Percentiles rank a stretch among this genome's conserved stretches.
Evolutionary conservation across 2,888 invertebrate species (phyloP).

Genomic region (Epinotia bilunana): DNA sequence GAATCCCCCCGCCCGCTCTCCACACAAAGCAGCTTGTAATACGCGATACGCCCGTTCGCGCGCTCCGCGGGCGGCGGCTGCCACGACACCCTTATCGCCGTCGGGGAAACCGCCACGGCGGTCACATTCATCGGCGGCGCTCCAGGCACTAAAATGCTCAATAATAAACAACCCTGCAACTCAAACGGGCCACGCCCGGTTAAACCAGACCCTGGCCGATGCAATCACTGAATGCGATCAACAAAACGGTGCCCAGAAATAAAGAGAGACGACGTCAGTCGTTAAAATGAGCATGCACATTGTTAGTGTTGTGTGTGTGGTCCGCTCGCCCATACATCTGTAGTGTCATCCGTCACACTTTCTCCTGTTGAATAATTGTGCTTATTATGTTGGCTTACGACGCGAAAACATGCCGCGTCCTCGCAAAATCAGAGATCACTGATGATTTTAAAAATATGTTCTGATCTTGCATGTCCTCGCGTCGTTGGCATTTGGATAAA

Average conservation of each 20-base stretch:
- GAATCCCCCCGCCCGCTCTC: slow-evolving; percentile 93
- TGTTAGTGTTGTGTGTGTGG: slow-evolving; percentile 66
- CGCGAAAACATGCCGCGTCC: slow-evolving; percentile 59
- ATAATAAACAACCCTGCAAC: slow-evolving; percentile 67
- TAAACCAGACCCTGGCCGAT: slow-evolving; percentile 69
- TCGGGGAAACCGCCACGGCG: slow-evolving; percentile 94
- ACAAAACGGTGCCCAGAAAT: slow-evolving; percentile 75
- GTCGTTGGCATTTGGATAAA: slow-evolving; percentile 60
- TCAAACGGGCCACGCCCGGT: slow-evolving; percentile 62
- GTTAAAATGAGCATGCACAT: slow-evolving; percentile 74
- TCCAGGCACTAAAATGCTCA: slow-evolving; percentile 93
- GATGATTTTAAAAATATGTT: background rate
- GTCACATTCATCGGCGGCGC: slow-evolving; percentile 98
- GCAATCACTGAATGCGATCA: slow-evolving; percentile 85
- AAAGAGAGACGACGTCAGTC: slow-evolving; percentile 60
- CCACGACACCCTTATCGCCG: slow-evolving; percentile 96
- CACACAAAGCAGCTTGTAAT: slow-evolving; percentile 97
- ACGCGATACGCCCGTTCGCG: slow-evolving; percentile 96
- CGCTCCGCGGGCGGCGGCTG: slow-evolving; percentile 95
- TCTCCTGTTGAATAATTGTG: slow-evolving; percentile 72
- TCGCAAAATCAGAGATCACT: background rate
- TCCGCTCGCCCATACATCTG: slow-evolving; percentile 82
- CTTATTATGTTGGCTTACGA: slow-evolving; percentile 65
- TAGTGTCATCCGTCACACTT: slow-evolving; percentile 73
- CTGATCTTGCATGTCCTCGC: slow-evolving; percentile 55